Evolutionary conservation across 1,140 invertebrate species (phyloP).

Genomic region (Aphelenchoides avenae): DNA sequence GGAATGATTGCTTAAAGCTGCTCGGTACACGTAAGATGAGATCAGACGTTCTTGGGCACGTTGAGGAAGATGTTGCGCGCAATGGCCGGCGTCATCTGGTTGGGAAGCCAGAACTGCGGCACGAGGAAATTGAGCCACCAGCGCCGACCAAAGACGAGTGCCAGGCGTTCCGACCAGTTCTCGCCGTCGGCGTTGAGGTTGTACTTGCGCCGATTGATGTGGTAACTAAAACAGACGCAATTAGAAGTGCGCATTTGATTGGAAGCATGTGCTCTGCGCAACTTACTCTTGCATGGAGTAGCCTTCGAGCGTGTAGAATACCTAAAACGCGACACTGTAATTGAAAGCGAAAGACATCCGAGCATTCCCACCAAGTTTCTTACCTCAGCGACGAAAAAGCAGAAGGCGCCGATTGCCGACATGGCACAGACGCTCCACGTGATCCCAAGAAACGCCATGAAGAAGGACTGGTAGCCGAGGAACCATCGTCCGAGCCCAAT

Average conservation of each 20-base stretch:
- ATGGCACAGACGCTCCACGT: constrained; percentile 21
- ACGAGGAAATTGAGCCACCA: constrained; percentile 46
- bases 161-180: constrained; percentile 29
- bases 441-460: constrained; percentile 25
- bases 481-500: constrained; percentile 36
- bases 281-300: constrained; percentile 50
- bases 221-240: no score
- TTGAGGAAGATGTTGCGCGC: constrained; percentile 44
- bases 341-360: no score
- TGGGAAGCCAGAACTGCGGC: constrained; percentile 43
- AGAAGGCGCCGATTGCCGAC: constrained; percentile 27
- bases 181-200: no score
- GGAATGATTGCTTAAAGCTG: no score
- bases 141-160: constrained; percentile 37
- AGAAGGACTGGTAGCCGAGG: constrained; percentile 33
- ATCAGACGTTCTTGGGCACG: constrained; percentile 43
- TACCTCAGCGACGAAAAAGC: constrained; percentile 42
- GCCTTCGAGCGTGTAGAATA: constrained; percentile 43
- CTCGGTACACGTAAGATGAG: no score
- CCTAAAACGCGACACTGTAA: no score
- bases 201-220: no score
- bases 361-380: no score
- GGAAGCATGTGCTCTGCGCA: no score
- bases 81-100: constrained; percentile 38
- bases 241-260: no score